Evolutionary conservation across 2,888 invertebrate species (phyloP), one percentile per base, ranked within the genome.

Genomic region (Hymenopus coronatus): DNA sequence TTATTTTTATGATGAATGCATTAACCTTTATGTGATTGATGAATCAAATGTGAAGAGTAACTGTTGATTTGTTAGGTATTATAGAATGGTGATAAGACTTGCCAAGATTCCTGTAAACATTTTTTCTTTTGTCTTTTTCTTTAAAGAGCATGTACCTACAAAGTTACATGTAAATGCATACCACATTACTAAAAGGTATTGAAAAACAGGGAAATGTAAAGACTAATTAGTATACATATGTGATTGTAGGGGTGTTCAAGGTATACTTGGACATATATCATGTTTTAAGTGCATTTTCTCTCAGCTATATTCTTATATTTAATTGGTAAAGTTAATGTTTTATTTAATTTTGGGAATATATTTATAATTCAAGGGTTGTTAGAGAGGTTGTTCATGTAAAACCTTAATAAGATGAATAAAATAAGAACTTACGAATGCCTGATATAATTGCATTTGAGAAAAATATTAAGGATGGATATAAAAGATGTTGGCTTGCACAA

Each of bases 1-100:
- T 83, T 88, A 88, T 88, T 88, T 88, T 88, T 88, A 88, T 88
- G 40, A 88, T 88, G 83, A 83, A 27, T 88, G 46, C 83, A 88
- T 82, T 84, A 85, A 25, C 20, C 20, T 85, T 85, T 85, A 54
- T 85, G 85, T 27, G 54, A 54, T 85, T 46, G 27, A 85, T 20
- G 85, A 46, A 46, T 85, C 46, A 85, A 85, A 46, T 85, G 28
- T 84, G 33, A 33, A 84, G 40, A 46, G 46, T 85, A 46, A 54
- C 27, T 46, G 27, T 46, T 46, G 14, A 27, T 85, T 83, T 83
- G 28, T 27, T 27, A 83, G 28, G 28, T 83, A 83, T 27, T 28
- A 28, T 85, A 85, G 40, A 27, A 85, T 30, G n/a, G 28, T 85
- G 46, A 46, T 46, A 46, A 33, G 40, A 27, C n/a, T 40, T 40